These are phyloP conservation scores for Poecilia velifera DNA, from an alignment of 2,797 vertebrate genomes.

Conservation along the genomic window DNA sequence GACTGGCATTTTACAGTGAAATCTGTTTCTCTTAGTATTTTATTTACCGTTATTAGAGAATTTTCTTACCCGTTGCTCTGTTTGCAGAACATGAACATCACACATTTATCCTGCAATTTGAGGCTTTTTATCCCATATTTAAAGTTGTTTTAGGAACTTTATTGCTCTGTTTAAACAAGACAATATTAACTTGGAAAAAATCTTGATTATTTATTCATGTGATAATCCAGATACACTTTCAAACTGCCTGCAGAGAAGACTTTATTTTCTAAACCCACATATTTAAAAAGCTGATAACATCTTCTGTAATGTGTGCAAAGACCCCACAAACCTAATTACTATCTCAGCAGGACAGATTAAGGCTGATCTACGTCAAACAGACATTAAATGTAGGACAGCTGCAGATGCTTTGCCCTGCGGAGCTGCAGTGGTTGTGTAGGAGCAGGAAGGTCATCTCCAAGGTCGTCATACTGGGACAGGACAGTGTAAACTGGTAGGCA, in stretches of 20 bases:
- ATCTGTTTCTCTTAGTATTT: neutral
- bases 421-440: conserved; percentile 6
- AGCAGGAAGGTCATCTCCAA: conserved; percentile 14
- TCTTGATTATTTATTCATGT: neutral
- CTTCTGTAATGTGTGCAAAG: neutral
- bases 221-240: neutral
- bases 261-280: neutral
- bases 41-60: neutral
- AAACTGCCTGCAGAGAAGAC: neutral
- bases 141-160: neutral
- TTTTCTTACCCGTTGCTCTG: neutral
- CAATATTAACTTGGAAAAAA: neutral
- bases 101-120: neutral
- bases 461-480: conserved; percentile 22
- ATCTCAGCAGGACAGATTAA: neutral
- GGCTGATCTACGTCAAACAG: neutral
- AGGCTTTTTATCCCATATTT: neutral
- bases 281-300: neutral
- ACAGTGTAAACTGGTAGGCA: conserved; percentile 38
- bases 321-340: neutral
- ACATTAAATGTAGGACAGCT: neutral
- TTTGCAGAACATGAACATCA: neutral
- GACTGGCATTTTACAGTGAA: neutral
- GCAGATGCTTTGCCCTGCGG: conserved; percentile 8
- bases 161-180: neutral